Percentiles rank a stretch among this genome's conserved stretches.
phyloP scores from a whole-genome alignment of 2,888 invertebrate species.

The Dioctria rufipes region DNA sequence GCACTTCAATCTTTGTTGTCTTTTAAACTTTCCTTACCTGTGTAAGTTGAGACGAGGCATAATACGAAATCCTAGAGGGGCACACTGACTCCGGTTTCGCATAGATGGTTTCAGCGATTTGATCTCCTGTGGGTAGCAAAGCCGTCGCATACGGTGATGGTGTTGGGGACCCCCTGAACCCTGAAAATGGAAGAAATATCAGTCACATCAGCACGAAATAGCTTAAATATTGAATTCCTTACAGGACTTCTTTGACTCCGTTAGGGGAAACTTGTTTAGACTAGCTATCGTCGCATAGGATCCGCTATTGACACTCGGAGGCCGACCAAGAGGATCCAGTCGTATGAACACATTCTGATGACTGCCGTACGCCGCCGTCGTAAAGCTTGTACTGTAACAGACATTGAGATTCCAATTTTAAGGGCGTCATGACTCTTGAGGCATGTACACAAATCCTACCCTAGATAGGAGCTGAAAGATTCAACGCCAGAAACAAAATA shows the following conservation, averaged over 20 bases:
- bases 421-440: slow-evolving; percentile 1
- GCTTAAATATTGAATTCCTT: slow-evolving; percentile 66
- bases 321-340: slow-evolving; percentile 80
- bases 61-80: slow-evolving; percentile 77
- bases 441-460: slow-evolving; percentile 15
- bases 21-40: slow-evolving; percentile 70
- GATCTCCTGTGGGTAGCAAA: slow-evolving; percentile 73
- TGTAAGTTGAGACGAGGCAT: slow-evolving; percentile 81
- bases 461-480: slow-evolving; percentile 14
- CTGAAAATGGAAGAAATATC: slow-evolving; percentile 62
- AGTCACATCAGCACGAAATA: not conserved
- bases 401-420: slow-evolving; percentile 17
- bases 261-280: slow-evolving; percentile 81
- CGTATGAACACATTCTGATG: slow-evolving; percentile 85
- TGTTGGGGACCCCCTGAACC: slow-evolving; percentile 71
- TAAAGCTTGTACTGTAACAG: slow-evolving; percentile 80
- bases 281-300: slow-evolving; percentile 89
- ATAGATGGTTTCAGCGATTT: slow-evolving; percentile 72
- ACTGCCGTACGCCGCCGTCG: slow-evolving; percentile 82
- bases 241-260: slow-evolving; percentile 69
- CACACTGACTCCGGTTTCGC: slow-evolving; percentile 76
- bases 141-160: slow-evolving; percentile 83
- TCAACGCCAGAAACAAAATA: slow-evolving; percentile 54
- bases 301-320: slow-evolving; percentile 83
- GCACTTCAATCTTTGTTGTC: too few relatives aligned